These are phyloP conservation scores for Lycophotia porphyrea DNA, from an alignment of 2,888 invertebrate species.

Conservation along the genomic window DNA sequence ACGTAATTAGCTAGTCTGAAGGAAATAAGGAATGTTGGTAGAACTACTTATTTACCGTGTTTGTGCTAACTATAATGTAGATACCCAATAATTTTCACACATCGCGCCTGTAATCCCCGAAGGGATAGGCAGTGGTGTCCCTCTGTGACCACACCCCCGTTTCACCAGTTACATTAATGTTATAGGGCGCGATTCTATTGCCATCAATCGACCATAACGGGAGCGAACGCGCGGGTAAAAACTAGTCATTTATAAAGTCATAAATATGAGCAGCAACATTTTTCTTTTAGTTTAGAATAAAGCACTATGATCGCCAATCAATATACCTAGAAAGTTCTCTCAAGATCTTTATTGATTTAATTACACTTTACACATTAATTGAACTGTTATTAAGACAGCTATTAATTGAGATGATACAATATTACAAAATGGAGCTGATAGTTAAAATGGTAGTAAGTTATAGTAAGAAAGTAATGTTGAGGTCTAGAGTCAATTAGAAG, in stretches of 20 bases:
- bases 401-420: constrained; percentile 4
- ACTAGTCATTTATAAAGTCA: neutral
- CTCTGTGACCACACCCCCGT: neutral
- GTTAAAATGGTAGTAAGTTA: neutral
- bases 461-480: neutral
- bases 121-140: neutral
- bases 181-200: neutral
- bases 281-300: neutral
- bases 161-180: neutral
- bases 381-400: constrained; percentile 34
- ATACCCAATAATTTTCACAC: neutral
- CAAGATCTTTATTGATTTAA: constrained; percentile 3
- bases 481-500: neutral
- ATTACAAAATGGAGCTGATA: neutral
- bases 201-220: neutral
- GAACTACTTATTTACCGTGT: neutral
- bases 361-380: constrained; percentile 18
- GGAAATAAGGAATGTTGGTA: constrained; percentile 34
- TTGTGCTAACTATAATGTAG: neutral
- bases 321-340: constrained; percentile 2
- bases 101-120: neutral
- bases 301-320: neutral
- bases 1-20: constrained; percentile 42
- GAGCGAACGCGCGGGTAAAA: neutral
- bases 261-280: neutral